Conservation (phyloP, 2,113 vertebrate genomes). For the Hippocampus barbouri region DNA sequence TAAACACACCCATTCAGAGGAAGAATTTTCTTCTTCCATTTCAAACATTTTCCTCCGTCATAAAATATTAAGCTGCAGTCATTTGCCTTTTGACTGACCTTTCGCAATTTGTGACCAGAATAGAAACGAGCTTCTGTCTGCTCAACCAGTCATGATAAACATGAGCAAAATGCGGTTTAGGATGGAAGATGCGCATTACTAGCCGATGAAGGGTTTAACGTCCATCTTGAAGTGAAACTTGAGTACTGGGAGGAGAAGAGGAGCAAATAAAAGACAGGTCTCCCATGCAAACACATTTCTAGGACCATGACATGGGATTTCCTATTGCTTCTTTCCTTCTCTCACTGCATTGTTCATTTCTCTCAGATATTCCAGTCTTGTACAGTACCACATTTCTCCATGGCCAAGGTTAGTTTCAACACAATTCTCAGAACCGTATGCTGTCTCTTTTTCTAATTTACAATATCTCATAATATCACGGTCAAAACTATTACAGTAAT, state of each 20-base stretch:
- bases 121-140: slow-evolving; percentile 13
- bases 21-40: neutral
- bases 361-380: neutral
- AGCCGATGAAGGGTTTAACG: too few species aligned
- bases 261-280: neutral
- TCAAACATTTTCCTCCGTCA: neutral
- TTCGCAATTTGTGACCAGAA: slow-evolving; percentile 24
- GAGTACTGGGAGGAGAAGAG: neutral
- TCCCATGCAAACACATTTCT: neutral
- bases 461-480: slow-evolving; percentile 2
- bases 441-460: slow-evolving; percentile 5
- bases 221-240: neutral
- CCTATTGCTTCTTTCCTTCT: neutral
- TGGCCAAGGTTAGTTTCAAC: neutral
- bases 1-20: too few species aligned
- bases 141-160: neutral
- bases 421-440: neutral
- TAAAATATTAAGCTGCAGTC: slow-evolving; percentile 2
- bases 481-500: slow-evolving; percentile 5
- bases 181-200: neutral
- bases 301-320: neutral
- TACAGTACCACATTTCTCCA: neutral
- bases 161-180: neutral
- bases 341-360: neutral
- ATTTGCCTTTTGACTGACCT: slow-evolving; percentile 31